A percentile compares a stretch with the other conserved stretches of the same genome.
These are phyloP conservation scores for Chaetura pelagica DNA, from an alignment of 2,113 vertebrate genomes.

Conservation along the genomic window DNA sequence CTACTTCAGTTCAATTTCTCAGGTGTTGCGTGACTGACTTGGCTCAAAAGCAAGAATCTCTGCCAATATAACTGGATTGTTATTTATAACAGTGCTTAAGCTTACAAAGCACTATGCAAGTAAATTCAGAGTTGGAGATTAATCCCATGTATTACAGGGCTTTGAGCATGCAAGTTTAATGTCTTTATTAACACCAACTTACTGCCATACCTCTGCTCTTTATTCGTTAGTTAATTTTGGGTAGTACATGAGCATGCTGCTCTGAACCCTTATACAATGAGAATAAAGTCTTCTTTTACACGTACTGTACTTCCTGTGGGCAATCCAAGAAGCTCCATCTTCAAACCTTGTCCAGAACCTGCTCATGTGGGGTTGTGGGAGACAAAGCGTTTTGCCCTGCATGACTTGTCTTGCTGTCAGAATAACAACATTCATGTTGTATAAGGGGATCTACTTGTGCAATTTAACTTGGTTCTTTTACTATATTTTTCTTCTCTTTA, in stretches of 20 bases:
- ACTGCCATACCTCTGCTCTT: conserved; percentile 57
- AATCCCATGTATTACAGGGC: background rate
- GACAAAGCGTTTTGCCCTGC: background rate
- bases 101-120: background rate
- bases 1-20: background rate
- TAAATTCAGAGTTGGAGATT: background rate
- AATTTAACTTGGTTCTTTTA: conserved; percentile 81
- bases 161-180: conserved; percentile 48
- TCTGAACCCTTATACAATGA: conserved; percentile 84
- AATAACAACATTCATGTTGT: conserved; percentile 74
- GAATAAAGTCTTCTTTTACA: conserved; percentile 44
- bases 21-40: background rate
- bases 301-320: background rate
- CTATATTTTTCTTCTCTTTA: conserved; percentile 82
- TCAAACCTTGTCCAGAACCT: background rate
- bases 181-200: conserved; percentile 21
- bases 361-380: background rate
- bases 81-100: background rate
- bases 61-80: background rate
- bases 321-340: background rate
- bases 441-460: conserved; percentile 80
- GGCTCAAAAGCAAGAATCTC: background rate
- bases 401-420: conserved; percentile 45
- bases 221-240: conserved; percentile 53
- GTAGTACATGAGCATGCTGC: conserved; percentile 71